Percentiles rank a stretch among this genome's conserved stretches.
Evolutionary conservation across 2,797 vertebrate genomes (phyloP).

Genomic region (Coregonus ussuriensis): DNA sequence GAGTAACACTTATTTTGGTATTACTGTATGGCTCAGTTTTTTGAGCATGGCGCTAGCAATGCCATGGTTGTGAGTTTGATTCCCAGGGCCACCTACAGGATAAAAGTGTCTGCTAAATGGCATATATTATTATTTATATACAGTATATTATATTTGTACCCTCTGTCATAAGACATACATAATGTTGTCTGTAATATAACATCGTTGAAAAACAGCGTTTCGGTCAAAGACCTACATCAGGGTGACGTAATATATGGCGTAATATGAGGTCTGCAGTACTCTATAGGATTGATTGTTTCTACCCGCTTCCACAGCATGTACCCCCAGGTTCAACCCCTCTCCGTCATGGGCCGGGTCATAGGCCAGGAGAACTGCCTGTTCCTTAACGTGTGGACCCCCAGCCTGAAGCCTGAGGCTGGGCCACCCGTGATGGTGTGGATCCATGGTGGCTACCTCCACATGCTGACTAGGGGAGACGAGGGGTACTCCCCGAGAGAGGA

Average conservation of each 20-base stretch:
- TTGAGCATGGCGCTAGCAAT: not conserved
- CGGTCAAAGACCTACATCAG: no score
- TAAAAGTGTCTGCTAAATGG: not conserved
- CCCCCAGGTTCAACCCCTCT: no score
- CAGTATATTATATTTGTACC: no score
- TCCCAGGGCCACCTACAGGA: not conserved
- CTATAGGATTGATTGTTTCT: not conserved
- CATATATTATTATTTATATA: not conserved
- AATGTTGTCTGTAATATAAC: no score
- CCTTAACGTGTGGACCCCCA: slow-evolving; percentile 80
- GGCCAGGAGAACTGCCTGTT: slow-evolving; percentile 81
- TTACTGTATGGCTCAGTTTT: not conserved
- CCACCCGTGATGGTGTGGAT: slow-evolving; percentile 82
- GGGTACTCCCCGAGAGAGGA: slow-evolving; percentile 73
- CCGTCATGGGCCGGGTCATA: slow-evolving; percentile 42
- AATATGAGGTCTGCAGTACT: no score
- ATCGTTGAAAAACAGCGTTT: no score
- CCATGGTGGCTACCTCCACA: slow-evolving; percentile 68
- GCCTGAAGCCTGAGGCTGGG: slow-evolving; percentile 47
- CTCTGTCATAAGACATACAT: no score
- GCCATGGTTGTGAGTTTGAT: not conserved
- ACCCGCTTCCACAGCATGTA: no score
- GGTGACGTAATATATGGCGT: no score
- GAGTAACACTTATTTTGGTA: not conserved
- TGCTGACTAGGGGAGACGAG: slow-evolving; percentile 72